Conservation (phyloP, 1,140 invertebrate species). For the Episyrphus balteatus region DNA sequence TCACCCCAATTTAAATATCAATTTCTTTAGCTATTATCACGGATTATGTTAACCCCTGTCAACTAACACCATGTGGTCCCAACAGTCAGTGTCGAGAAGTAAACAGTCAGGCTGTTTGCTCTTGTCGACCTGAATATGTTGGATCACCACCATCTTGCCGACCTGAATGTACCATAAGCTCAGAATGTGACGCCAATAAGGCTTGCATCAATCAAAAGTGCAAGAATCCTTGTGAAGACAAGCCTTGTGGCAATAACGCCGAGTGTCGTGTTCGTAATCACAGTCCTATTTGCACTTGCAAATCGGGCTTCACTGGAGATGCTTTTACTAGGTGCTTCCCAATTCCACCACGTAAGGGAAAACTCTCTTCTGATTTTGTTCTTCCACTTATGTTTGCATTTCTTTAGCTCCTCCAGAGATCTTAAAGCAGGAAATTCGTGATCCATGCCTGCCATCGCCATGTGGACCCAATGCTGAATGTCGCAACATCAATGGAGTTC, state of each 20-base stretch:
- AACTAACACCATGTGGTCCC: constrained; percentile 54
- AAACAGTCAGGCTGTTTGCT: constrained; percentile 50
- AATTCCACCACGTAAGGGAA: constrained; percentile 46
- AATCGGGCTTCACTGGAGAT: constrained; percentile 50
- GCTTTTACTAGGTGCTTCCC: constrained; percentile 50
- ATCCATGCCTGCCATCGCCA: constrained; percentile 67
- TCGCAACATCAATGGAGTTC: constrained; percentile 52
- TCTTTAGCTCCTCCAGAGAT: constrained; percentile 54
- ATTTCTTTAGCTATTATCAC: constrained; percentile 31
- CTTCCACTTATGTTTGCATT: constrained; percentile 39
- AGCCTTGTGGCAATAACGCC: constrained; percentile 56
- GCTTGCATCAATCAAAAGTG: constrained; percentile 62
- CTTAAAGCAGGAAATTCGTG: constrained; percentile 42
- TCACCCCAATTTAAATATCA: constrained; percentile 50
- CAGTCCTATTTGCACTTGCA: constrained; percentile 56
- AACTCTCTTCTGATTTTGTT: constrained; percentile 45
- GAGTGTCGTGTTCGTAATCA: constrained; percentile 65
- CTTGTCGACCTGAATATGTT: constrained; percentile 48
- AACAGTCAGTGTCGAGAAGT: constrained; percentile 50
- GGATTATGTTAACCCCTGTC: constrained; percentile 43
- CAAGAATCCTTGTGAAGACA: constrained; percentile 51
- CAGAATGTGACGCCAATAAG: constrained; percentile 50
- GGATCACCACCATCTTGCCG: constrained; percentile 52
- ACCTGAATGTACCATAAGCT: constrained; percentile 53
- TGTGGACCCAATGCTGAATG: constrained; percentile 76